phyloP scores from a whole-genome alignment of 2,888 invertebrate species.

The Geophilus truncorum region DNA sequence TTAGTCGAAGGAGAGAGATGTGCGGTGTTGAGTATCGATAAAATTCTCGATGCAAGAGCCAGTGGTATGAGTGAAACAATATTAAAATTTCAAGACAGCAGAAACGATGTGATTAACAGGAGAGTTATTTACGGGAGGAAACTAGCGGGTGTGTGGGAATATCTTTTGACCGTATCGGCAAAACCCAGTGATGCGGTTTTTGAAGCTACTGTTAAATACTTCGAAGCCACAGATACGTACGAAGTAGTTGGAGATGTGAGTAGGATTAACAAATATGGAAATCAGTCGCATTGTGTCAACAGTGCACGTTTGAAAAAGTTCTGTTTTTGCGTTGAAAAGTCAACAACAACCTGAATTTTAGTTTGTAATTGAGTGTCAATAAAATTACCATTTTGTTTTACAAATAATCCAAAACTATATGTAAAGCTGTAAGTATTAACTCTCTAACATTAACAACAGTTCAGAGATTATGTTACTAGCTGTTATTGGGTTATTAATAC shows the following conservation, averaged over 20 bases:
- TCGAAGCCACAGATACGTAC: neutral
- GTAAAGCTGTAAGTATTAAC: no score
- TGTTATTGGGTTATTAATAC: no score
- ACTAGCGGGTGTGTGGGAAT: neutral
- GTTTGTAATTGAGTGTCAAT: no score
- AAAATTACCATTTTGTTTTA: no score
- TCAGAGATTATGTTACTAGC: no score
- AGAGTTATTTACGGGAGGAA: neutral
- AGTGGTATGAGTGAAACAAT: constrained; percentile 29
- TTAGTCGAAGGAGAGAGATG: no score
- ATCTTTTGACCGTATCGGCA: neutral
- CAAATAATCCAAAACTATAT: no score
- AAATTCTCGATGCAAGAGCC: neutral
- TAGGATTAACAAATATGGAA: constrained; percentile 48
- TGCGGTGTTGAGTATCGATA: neutral
- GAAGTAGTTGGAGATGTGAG: constrained; percentile 56
- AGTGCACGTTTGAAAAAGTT: constrained; percentile 45
- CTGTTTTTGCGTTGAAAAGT: constrained; percentile 47
- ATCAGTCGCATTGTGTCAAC: constrained; percentile 48
- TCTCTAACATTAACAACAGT: no score
- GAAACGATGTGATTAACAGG: constrained; percentile 6
- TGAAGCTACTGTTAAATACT: constrained; percentile 17
- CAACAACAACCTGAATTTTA: no score
- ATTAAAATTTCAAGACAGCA: neutral
- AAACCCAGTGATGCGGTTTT: neutral